Evolutionary conservation across 2,113 vertebrate genomes (phyloP).

Genomic region (Ictidomys tridecemlineatus): DNA sequence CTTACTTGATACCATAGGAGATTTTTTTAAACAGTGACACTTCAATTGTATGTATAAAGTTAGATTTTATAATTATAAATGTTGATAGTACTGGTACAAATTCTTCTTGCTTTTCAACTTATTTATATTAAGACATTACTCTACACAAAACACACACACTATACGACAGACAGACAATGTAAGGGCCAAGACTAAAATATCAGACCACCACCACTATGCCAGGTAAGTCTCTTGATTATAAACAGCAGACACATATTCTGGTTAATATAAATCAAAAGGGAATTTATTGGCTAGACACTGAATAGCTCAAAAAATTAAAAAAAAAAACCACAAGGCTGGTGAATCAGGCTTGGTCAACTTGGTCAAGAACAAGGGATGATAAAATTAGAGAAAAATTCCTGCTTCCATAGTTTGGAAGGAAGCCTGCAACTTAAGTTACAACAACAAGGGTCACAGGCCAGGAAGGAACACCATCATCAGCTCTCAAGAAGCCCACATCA

Average conservation of each 20-base stretch:
- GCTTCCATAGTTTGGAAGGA: neutral
- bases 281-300: neutral
- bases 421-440: neutral
- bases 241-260: neutral
- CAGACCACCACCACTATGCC: neutral
- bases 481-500: neutral
- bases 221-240: neutral
- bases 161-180: neutral
- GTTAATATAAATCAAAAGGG: conserved; percentile 18
- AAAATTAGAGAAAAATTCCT: neutral
- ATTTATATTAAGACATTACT: neutral
- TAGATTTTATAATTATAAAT: conserved; percentile 16
- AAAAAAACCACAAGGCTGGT: neutral
- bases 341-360: neutral
- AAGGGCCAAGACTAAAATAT: neutral
- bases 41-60: neutral
- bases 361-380: neutral
- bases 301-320: neutral
- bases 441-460: neutral
- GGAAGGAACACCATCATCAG: neutral
- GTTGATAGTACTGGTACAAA: neutral
- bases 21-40: conserved; percentile 47
- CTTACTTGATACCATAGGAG: neutral
- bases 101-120: neutral
- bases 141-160: conserved; percentile 15